Evolutionary conservation across 2,113 vertebrate genomes (phyloP).

Genomic region (Todiramphus chloris): DNA sequence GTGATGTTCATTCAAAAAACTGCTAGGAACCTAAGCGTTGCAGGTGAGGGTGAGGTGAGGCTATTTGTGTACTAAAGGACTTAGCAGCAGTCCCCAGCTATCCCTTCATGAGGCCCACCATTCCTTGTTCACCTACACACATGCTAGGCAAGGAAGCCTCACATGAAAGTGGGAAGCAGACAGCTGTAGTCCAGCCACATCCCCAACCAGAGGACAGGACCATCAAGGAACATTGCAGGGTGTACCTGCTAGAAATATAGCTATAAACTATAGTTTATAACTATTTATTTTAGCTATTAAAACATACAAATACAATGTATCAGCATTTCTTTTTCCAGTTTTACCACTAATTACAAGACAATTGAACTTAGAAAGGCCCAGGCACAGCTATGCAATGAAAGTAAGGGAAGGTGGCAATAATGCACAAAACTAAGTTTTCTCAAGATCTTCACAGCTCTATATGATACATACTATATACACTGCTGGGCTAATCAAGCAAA

Average conservation of each 20-base stretch:
- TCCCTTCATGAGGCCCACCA: neutral
- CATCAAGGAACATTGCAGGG: neutral
- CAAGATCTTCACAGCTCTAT: neutral
- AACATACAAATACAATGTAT: neutral
- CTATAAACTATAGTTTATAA: neutral
- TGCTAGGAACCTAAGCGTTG: neutral
- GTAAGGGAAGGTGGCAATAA: neutral
- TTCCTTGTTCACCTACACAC: neutral
- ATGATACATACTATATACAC: neutral
- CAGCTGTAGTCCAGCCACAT: accelerated
- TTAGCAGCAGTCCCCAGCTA: neutral
- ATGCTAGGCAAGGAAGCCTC: neutral
- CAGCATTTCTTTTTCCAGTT: neutral
- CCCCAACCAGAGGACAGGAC: neutral
- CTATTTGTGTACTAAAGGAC: neutral
- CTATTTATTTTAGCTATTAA: neutral
- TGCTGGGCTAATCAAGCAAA: neutral
- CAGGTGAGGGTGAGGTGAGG: neutral
- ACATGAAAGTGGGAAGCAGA: too few species aligned
- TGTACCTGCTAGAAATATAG: neutral
- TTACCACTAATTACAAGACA: neutral
- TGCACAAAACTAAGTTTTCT: neutral
- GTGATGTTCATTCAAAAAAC: neutral
- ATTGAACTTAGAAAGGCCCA: neutral
- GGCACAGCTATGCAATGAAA: neutral